phyloP scores from a whole-genome alignment of 2,113 vertebrate genomes.

The Seriola rivoliana region DNA sequence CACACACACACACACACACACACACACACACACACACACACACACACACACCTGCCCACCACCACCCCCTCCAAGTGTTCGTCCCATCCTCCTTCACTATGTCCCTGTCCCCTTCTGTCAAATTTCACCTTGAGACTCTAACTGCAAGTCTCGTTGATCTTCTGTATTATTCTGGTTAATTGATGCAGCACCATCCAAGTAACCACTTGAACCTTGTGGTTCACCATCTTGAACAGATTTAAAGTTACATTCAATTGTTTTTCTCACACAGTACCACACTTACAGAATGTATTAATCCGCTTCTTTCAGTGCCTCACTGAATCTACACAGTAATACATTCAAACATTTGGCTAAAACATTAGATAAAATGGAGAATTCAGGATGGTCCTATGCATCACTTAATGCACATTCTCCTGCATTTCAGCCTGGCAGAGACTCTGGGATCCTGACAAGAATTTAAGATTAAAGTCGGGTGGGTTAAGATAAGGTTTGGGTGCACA shows the following conservation, averaged over 20 bases:
- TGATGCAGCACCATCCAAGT: background rate
- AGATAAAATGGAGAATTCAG: slow-evolving; percentile 3
- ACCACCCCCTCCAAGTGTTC: background rate
- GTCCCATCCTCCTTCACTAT: slow-evolving; percentile 26
- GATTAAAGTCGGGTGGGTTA: slow-evolving; percentile 1
- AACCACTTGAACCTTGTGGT: background rate
- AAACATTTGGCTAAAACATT: background rate
- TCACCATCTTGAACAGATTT: background rate
- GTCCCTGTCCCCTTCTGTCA: slow-evolving; percentile 31
- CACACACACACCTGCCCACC: background rate
- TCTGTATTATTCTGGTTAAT: background rate
- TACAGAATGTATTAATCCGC: background rate
- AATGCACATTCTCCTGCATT: slow-evolving; percentile 3
- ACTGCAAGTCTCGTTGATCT: background rate
- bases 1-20: slow-evolving; percentile 14
- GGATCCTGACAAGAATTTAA: slow-evolving; percentile 14
- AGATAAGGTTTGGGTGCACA: slow-evolving; percentile 9
- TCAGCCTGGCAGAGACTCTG: background rate
- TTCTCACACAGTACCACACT: background rate
- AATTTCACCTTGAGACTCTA: slow-evolving; percentile 39
- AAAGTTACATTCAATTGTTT: background rate
- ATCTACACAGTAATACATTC: background rate
- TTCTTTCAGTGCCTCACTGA: background rate
- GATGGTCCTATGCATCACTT: background rate
- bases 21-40: background rate